phyloP scores from a whole-genome alignment of 2,113 vertebrate species.

The Montifringilla adamsi region DNA sequence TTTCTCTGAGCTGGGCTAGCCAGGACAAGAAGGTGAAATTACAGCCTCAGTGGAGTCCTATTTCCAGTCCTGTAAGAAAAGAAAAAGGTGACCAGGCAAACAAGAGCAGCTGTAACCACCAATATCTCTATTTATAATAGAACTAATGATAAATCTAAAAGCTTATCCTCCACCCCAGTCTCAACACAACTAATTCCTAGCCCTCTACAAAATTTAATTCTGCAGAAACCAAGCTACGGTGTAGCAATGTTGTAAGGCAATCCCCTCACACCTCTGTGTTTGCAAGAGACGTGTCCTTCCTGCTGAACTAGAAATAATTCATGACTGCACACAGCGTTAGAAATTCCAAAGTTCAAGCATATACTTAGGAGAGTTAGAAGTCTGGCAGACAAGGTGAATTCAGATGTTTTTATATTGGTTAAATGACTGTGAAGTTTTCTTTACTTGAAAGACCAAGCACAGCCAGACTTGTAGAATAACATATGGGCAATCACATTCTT shows the following conservation, averaged over 20 bases:
- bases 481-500: neutral
- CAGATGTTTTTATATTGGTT: neutral
- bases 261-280: neutral
- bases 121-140: neutral
- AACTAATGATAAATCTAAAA: neutral
- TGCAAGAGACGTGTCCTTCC: neutral
- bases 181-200: neutral
- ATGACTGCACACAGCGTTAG: neutral
- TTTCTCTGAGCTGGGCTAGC: neutral
- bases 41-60: neutral
- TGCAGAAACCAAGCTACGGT: neutral
- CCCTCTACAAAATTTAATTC: neutral
- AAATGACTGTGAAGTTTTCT: neutral
- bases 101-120: accelerated
- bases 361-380: neutral
- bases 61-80: neutral
- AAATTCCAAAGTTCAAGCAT: conserved; percentile 11
- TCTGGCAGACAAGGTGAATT: neutral
- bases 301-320: conserved; percentile 12
- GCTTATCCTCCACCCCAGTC: neutral
- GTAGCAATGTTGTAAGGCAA: neutral
- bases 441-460: neutral
- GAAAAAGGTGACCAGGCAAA: neutral
- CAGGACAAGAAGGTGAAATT: conserved; percentile 14
- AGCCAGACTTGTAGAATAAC: neutral